Base-by-base conservation (phyloP, 1,140 invertebrate species). In the Bombus pascuorum region DNA sequence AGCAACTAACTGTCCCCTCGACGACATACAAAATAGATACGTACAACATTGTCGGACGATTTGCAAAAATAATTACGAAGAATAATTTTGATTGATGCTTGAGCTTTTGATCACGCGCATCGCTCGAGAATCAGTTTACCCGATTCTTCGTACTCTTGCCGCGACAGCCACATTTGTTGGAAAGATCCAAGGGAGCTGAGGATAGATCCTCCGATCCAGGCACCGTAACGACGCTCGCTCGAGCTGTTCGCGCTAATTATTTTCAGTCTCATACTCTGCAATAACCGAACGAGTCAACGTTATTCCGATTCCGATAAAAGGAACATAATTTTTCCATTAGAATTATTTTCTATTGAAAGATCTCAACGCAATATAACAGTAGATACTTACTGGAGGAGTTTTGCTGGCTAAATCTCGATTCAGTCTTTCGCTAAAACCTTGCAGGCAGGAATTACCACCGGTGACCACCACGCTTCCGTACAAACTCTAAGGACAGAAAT, bases 111-210 rank as follows among this genome's bases (percentile, higher is more conserved):
- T 93, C 88, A 93, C 62, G 90, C 87, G 85, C 92, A 93, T 86
- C 98, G 96, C 91, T 99, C 99, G 53, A 99, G 97, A 94, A 98
- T 98, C 37, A 97, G 96, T 92, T 99, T 99, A 5, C 99, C 99
- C 2, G 97, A 97, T 93, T 99, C 99, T 91, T 99, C 98, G 95
- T 99, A 99, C 94, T 99, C 99, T 93, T 99, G 98, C 90, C 98
- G 98, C 0, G 98, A 99, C 84, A 99, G 98, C 99, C 99, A 99
- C 98, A 99, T 99, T 95, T 99, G 98, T 93, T 99, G 99, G 95
- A 99, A 99, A 15, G 98, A 98, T 44, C 98, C 98, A 86, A 99
- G 97, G 1, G 98, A 99, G 1, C 98, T 99, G 42, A 99, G 95
- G 88, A 99, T 99, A 0, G 98, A 99, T 1, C 99, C 99, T 68